These are phyloP conservation scores for Maccullochella peelii DNA, from an alignment of 2,113 vertebrate species.

Conservation along the genomic window DNA sequence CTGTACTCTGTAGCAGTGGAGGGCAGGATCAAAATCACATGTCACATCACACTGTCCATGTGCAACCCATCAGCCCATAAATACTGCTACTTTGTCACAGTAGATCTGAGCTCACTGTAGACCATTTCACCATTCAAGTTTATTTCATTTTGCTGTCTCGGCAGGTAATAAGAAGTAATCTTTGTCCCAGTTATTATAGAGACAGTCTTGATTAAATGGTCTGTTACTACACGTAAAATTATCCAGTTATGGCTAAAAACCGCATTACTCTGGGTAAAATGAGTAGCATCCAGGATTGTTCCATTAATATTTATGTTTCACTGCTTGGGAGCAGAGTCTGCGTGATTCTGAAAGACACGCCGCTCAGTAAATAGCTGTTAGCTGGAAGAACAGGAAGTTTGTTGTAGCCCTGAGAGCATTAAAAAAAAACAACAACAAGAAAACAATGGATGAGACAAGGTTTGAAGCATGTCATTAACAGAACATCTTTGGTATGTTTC, in stretches of 20 bases:
- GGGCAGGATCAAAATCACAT: slow-evolving; percentile 16
- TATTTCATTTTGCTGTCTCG: background rate
- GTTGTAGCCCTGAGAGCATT: background rate
- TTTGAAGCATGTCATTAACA: background rate
- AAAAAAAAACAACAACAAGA: background rate
- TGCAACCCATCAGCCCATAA: background rate
- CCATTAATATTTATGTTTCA: background rate
- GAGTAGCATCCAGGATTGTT: background rate
- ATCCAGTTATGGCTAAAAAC: background rate
- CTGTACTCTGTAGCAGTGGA: background rate
- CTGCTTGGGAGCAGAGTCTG: background rate
- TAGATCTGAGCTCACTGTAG: background rate
- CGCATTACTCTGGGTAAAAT: background rate
- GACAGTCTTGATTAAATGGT: background rate
- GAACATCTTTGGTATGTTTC: background rate
- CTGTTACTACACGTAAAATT: background rate
- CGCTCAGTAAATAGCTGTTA: background rate
- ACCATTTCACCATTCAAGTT: background rate
- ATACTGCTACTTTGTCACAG: background rate
- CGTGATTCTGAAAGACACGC: no score
- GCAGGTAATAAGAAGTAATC: background rate
- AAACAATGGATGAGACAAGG: background rate
- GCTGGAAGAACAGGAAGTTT: slow-evolving; percentile 16
- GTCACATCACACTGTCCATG: background rate
- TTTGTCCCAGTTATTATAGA: background rate